A percentile compares a stretch with the other conserved stretches of the same genome.
phyloP scores from a whole-genome alignment of 2,888 invertebrate species.

The Spodoptera picta region DNA sequence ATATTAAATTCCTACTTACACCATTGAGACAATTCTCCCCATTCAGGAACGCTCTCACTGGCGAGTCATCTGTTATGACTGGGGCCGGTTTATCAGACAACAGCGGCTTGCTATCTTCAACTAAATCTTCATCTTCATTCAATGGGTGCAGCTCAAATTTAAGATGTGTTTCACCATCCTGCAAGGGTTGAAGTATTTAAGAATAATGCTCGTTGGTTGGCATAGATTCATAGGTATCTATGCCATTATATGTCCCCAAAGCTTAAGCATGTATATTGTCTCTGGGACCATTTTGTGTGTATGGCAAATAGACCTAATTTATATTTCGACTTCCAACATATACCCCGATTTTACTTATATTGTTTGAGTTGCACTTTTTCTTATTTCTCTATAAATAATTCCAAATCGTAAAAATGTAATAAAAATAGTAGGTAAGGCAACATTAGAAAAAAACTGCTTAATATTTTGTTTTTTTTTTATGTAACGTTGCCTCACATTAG shows the following conservation, averaged over 20 bases:
- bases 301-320: no score
- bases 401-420: no score
- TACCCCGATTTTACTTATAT: no score
- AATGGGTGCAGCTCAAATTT: slow-evolving; percentile 91
- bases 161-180: slow-evolving; percentile 90
- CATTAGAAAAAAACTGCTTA: no score
- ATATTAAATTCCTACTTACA: slow-evolving; percentile 82
- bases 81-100: slow-evolving; percentile 60
- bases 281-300: no score
- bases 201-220: not conserved
- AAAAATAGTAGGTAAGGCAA: no score
- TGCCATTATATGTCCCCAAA: slow-evolving; percentile 22
- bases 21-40: slow-evolving; percentile 96
- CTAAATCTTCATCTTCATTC: slow-evolving; percentile 80
- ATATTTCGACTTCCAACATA: no score
- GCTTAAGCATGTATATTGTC: not conserved
- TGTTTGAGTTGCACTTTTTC: no score
- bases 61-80: slow-evolving; percentile 89
- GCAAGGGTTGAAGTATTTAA: slow-evolving; percentile 53
- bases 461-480: no score
- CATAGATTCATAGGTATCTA: slow-evolving; percentile 4
- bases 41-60: slow-evolving; percentile 93
- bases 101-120: slow-evolving; percentile 68
- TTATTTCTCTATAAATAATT: no score
- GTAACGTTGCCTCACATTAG: no score